phyloP scores from a whole-genome alignment of 2,888 invertebrate species.

The Platycnemis pennipes region DNA sequence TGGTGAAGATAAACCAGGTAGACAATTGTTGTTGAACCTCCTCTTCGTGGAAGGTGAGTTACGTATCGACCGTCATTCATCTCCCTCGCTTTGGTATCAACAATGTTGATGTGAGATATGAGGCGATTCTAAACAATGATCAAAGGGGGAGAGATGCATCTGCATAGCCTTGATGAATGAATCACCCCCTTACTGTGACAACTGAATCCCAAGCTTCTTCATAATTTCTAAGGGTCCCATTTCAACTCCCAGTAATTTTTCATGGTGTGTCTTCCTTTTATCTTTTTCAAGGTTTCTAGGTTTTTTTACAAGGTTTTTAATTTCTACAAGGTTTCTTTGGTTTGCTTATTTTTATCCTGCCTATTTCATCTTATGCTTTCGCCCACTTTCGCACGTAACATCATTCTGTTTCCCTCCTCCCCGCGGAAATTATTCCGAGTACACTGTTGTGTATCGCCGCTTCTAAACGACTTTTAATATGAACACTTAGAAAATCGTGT shows the following conservation, averaged over 20 bases:
- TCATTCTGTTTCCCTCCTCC: too few species aligned
- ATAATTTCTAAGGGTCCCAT: background rate
- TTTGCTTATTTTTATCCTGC: background rate
- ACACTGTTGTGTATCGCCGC: too few species aligned
- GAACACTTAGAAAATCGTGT: too few species aligned
- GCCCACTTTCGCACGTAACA: too few species aligned
- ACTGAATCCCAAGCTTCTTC: background rate
- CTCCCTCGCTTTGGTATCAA: background rate
- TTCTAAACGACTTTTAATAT: too few species aligned
- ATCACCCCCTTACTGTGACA: background rate
- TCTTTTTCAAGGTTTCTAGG: too few species aligned
- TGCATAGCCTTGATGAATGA: background rate
- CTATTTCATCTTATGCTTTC: too few species aligned
- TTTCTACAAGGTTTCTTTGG: background rate
- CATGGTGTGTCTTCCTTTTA: background rate
- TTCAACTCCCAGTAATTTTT: background rate
- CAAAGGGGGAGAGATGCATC: background rate
- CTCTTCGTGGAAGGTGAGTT: background rate
- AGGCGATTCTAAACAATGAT: background rate
- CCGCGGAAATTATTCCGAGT: too few species aligned
- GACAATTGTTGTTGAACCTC: background rate
- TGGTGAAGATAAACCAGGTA: background rate
- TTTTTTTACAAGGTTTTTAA: background rate
- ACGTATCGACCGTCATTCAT: background rate
- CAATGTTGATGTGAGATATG: background rate